Conservation (phyloP, 2,888 invertebrate genomes). For the Caenorhabditis panamensis region DNA sequence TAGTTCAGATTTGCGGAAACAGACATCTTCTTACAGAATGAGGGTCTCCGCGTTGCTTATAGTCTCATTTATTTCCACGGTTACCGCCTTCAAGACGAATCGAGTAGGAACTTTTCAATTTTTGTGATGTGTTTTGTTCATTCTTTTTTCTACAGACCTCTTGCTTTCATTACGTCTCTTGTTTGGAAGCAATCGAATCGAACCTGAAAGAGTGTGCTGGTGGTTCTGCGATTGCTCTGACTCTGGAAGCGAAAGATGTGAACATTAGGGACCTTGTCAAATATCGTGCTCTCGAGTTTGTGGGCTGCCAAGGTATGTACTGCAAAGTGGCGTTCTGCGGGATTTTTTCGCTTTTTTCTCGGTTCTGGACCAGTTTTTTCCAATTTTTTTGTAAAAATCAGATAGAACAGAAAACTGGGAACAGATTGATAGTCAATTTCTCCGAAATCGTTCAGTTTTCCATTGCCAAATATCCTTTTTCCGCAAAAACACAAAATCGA, state of each 20-base stretch:
- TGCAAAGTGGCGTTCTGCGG: too few relatives aligned
- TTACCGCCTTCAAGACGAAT: slow-evolving; percentile 48
- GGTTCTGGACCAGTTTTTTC: too few relatives aligned
- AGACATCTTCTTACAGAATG: slow-evolving; percentile 31
- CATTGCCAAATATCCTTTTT: too few relatives aligned
- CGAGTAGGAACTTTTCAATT: slow-evolving; percentile 26
- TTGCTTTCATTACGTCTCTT: slow-evolving; percentile 68
- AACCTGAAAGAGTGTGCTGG: slow-evolving; percentile 68
- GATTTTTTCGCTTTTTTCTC: too few relatives aligned
- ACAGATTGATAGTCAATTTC: too few relatives aligned
- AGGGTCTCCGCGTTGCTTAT: slow-evolving; percentile 38
- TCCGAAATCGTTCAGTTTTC: too few relatives aligned
- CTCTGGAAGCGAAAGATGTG: slow-evolving; percentile 65
- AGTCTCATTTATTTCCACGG: slow-evolving; percentile 19
- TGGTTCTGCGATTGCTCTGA: slow-evolving; percentile 63
- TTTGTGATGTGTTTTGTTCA: too few relatives aligned
- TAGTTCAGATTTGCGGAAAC: not conserved
- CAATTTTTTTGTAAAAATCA: too few relatives aligned
- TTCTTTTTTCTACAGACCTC: slow-evolving; percentile 57
- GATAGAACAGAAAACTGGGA: too few relatives aligned
- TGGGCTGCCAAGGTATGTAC: slow-evolving; percentile 63
- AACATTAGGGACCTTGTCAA: slow-evolving; percentile 64
- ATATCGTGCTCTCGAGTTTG: slow-evolving; percentile 63
- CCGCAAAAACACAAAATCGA: too few relatives aligned
- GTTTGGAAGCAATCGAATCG: slow-evolving; percentile 60